Base-by-base conservation (phyloP, 2,888 invertebrate species). In the Stictocephala bisonia region DNA sequence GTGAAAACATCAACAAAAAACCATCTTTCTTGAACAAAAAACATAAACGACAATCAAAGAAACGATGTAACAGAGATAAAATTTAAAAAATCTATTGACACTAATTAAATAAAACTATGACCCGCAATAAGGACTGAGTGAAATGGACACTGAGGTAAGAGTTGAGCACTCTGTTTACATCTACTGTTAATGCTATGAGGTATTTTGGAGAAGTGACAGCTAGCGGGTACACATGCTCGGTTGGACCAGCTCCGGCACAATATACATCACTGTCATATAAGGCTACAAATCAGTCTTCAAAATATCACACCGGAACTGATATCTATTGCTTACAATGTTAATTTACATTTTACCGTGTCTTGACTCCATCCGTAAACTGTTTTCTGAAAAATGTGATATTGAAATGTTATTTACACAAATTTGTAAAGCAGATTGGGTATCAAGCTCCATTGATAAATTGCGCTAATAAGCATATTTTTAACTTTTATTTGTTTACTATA, bases 281-380 rank as follows among this genome's bases (percentile, higher is more conserved):
- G 77, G 77, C 77, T 77, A 74, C 75, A 60, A 73, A 60, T 77
- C 77, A 77, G 77, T 77, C 77, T 77, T 77, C 60, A 69, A 29
- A 56, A 66, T 73, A 69, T 67, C 70, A 74, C 73, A 74, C 40
- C 60, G 40, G 35, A 13, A 60, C 40, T 40, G 60, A 29, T 20
- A 3, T 20, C 2, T 60, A 60, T 60, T 60, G 60, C 60, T 60
- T 35, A 35, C 11, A 7, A 35, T 9, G 11, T 13, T 35, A 11
- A 9, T 13, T 35, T n/a, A n/a, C n/a, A n/a, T n/a, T n/a, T n/a
- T n/a, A n/a, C n/a, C n/a, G n/a, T n/a, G n/a, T n/a, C n/a, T n/a
- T n/a, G n/a, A n/a, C n/a, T n/a, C n/a, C n/a, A n/a, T n/a, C n/a
- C n/a, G n/a, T n/a, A n/a, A n/a, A n/a, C n/a, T n/a, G n/a, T n/a